Conservation (phyloP, 2,888 invertebrate genomes). For the Darwinula stevensoni region DNA sequence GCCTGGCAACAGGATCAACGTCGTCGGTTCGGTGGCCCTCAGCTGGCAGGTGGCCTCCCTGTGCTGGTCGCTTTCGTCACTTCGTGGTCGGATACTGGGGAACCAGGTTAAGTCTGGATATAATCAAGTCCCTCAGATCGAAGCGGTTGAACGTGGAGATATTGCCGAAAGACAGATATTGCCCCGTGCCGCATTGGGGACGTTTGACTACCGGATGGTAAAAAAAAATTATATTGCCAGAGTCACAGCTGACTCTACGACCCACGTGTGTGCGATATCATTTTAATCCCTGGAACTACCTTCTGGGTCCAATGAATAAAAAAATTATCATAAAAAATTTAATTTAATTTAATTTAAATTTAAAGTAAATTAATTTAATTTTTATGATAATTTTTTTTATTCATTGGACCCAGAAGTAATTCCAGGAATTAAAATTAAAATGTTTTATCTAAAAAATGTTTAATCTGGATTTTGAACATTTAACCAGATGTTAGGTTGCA, state of each 20-base stretch:
- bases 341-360: no score
- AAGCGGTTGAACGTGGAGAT: conserved; percentile 41
- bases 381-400: no score
- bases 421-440: no score
- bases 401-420: no score
- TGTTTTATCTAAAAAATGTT: no score
- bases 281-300: background rate
- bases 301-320: background rate
- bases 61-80: conserved; percentile 26
- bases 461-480: no score
- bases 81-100: conserved; percentile 14
- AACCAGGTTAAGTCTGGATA: conserved; percentile 31
- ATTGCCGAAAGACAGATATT: conserved; percentile 49
- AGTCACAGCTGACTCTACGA: no score
- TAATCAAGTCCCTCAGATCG: conserved; percentile 25
- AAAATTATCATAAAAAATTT: no score
- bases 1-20: conserved; percentile 40
- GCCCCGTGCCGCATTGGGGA: no score
- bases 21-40: conserved; percentile 50
- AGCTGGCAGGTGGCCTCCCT: conserved; percentile 56
- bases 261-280: conserved; percentile 24
- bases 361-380: no score
- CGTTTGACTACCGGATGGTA: conserved; percentile 65
- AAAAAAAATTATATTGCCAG: no score
- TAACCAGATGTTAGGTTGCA: no score